Conservation (phyloP, 2,113 vertebrate genomes). For the Progne subis region DNA sequence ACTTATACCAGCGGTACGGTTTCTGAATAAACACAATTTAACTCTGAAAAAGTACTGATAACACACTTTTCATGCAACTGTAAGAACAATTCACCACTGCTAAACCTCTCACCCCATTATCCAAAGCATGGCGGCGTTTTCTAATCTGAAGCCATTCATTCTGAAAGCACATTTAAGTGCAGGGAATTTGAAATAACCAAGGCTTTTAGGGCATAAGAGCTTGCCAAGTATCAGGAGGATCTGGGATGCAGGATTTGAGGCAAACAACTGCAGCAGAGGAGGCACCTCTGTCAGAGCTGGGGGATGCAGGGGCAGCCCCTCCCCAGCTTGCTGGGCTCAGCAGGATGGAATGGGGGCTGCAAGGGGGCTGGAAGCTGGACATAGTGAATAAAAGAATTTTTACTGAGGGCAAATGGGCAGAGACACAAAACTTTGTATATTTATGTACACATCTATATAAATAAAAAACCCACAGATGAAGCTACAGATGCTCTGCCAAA, state of each 20-base stretch:
- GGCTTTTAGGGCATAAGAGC: not conserved
- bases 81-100: not conserved
- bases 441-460: not conserved
- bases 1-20: not conserved
- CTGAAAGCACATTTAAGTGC: not conserved
- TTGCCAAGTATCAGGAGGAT: not conserved
- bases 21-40: conserved; percentile 21
- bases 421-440: not conserved
- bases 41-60: not conserved
- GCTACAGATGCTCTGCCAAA: not conserved
- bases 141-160: not conserved
- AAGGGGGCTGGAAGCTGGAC: not conserved
- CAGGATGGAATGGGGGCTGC: not conserved
- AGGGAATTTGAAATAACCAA: not conserved
- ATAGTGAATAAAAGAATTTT: not conserved
- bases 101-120: not conserved
- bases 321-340: not conserved
- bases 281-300: not conserved
- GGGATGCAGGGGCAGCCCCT: not conserved
- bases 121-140: not conserved
- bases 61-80: not conserved
- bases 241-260: not conserved
- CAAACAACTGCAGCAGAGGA: not conserved
- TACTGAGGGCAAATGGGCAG: not conserved
- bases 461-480: not conserved